A percentile compares a stretch with the other conserved stretches of the same genome.
Evolutionary conservation across 1,140 invertebrate genomes (phyloP).

Genomic region (Drosophila guanche): DNA sequence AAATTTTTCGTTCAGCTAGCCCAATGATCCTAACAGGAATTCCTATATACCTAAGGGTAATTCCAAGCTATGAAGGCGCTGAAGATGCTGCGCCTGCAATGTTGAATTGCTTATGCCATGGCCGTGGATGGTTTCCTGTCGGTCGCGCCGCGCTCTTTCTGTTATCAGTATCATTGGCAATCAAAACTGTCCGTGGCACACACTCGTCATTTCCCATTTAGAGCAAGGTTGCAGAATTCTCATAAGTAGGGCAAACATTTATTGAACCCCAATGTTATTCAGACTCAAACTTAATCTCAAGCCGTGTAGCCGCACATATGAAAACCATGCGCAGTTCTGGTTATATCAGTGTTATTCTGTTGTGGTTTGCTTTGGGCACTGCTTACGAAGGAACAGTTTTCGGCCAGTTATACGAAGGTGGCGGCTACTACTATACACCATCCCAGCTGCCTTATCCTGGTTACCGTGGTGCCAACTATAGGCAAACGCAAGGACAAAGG

Average conservation of each 20-base stretch:
- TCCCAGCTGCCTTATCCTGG: slow-evolving; percentile 1
- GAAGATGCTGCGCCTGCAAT: no score
- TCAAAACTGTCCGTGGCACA: slow-evolving; percentile 9
- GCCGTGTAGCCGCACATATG: slow-evolving; percentile 2
- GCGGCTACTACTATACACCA: slow-evolving; percentile 19
- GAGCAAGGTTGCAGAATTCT: slow-evolving; percentile 41
- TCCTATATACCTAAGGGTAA: no score
- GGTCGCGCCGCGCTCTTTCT: background rate
- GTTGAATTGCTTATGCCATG: no score
- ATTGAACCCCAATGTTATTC: slow-evolving; percentile 22
- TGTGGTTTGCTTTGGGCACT: slow-evolving; percentile 3
- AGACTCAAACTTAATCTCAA: slow-evolving; percentile 1
- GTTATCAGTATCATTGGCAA: slow-evolving; percentile 51
- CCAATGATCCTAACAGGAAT: no score
- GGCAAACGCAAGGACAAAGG: slow-evolving; percentile 3
- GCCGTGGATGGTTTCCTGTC: background rate
- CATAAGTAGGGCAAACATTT: slow-evolving; percentile 42
- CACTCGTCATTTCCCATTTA: slow-evolving; percentile 6
- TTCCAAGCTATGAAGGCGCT: no score
- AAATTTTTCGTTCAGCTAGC: no score
- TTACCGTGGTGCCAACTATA: slow-evolving; percentile 12
- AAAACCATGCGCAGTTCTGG: slow-evolving; percentile 22
- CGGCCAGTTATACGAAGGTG: slow-evolving; percentile 30
- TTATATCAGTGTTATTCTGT: slow-evolving; percentile 6
- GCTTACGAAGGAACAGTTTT: slow-evolving; percentile 9